Evolutionary conservation across 2,113 vertebrate genomes (phyloP).

Genomic region (Ceyx margarethae): DNA sequence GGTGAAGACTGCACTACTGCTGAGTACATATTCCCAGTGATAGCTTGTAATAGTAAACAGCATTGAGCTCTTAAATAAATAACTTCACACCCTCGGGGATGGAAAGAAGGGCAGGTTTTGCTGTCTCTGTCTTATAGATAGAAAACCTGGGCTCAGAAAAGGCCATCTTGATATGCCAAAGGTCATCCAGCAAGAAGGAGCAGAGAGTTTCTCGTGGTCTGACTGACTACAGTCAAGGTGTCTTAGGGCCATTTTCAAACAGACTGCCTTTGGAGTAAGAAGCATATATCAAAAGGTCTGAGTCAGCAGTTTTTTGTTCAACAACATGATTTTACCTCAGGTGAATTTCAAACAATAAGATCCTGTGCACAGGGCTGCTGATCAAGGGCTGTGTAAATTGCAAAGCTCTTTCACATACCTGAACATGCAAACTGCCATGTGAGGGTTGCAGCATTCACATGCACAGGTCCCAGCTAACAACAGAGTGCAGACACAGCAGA

Average conservation of each 20-base stretch:
- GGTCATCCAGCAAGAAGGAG: not conserved
- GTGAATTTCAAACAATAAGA: not conserved
- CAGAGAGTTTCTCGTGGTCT: not conserved
- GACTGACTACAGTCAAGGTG: not conserved
- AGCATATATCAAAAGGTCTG: not conserved
- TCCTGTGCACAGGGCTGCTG: not conserved
- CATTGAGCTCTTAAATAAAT: not conserved
- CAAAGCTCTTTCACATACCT: not conserved
- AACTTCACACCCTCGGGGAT: not conserved
- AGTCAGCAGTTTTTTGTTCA: not conserved
- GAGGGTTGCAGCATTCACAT: not conserved
- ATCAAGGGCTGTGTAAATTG: not conserved
- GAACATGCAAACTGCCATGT: not conserved
- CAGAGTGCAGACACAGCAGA: slow-evolving; percentile 23
- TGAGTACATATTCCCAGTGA: not conserved
- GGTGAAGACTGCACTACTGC: not conserved
- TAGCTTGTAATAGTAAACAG: not conserved
- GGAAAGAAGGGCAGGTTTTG: not conserved
- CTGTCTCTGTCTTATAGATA: not conserved
- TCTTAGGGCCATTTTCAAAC: not conserved
- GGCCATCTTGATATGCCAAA: not conserved
- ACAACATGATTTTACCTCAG: not conserved
- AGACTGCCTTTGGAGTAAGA: not conserved
- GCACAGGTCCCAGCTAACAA: not conserved
- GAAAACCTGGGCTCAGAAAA: not conserved